phyloP scores from a whole-genome alignment of 2,113 vertebrate species.

The Cacatua alba region DNA sequence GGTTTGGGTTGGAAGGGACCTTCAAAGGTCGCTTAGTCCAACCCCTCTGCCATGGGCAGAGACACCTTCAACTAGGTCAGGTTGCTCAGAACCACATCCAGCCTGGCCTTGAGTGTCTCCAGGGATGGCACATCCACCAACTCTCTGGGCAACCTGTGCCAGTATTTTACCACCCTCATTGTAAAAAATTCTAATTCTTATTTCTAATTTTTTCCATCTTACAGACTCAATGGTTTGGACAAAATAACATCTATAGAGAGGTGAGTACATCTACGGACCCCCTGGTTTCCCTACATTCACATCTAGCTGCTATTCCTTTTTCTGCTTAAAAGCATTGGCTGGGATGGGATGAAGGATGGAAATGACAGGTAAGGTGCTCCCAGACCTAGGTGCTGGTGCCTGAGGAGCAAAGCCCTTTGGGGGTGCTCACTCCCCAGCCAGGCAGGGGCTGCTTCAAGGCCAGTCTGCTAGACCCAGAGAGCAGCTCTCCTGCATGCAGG shows the following conservation, averaged over 20 bases:
- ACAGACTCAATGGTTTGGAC: not conserved
- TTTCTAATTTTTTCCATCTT: not conserved
- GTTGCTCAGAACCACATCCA: not conserved
- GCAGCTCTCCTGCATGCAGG: not conserved
- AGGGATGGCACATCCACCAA: not conserved
- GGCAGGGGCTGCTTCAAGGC: not conserved
- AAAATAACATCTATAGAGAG: not conserved
- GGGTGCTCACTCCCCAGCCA: not conserved
- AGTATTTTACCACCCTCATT: not conserved
- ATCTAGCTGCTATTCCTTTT: not conserved
- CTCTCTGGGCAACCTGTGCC: not conserved
- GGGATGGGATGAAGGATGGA: not conserved
- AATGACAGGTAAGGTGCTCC: not conserved
- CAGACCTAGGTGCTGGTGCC: rapidly evolving
- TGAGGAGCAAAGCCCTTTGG: not conserved
- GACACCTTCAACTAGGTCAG: not conserved
- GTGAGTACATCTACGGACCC: not conserved
- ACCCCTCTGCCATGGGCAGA: not conserved
- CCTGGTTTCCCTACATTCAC: not conserved
- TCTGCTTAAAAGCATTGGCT: not conserved
- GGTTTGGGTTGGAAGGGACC: not conserved
- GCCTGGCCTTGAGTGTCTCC: not conserved
- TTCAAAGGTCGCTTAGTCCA: not conserved
- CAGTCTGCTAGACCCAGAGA: not conserved
- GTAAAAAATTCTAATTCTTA: not conserved